Base-by-base conservation (phyloP, 2,797 vertebrate genomes). In the Danio albolineatus region DNA sequence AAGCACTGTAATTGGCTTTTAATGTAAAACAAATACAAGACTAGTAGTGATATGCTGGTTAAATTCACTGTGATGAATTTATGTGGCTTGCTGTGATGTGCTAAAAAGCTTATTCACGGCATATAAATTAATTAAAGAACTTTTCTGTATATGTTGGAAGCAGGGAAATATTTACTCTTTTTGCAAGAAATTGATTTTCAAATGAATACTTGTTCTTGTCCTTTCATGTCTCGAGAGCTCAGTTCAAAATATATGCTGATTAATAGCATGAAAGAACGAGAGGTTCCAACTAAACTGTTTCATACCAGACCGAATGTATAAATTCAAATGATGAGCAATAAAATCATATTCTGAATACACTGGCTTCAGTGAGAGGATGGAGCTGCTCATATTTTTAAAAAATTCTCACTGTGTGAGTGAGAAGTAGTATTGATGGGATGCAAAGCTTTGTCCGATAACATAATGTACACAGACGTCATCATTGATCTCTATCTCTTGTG, bases 401-500 rank as follows among this genome's bases (percentile, higher is more conserved):
- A 38, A 70, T 78, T 66, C 39, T 14, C 41, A 51, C 19, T 48
- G 41, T 73, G 56, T 44, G 16, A 81, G 56, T 41, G 49, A 38
- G 61, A 48, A 65, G 39, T 80, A 81, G 67, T 83, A 83, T 82
- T 74, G 75, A 85, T 79, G 75, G 76, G 53, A 46, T 66, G 49
- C 62, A 61, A 10, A 76, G 39, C 69, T 80, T 67, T 64, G 21
- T 65, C 74, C 59, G 64, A 65, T 67, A 83, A 85, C 76, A 76
- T 59, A 78, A 44, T 48, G 65, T 38, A 79, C 57, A 71, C 76
- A 73, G 21, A 74, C 61, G 19, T 53, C 70, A 59, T 64, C 69
- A 79, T 75, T 78, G 82, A 84, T 84, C 69, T 62, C 69, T 69
- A 69, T 76, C 65, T 64, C 78, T 80, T 65, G 74, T 57, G 57